These are phyloP conservation scores for Nycticryphes semicollaris DNA, from an alignment of 2,113 vertebrate genomes.

Conservation along the genomic window DNA sequence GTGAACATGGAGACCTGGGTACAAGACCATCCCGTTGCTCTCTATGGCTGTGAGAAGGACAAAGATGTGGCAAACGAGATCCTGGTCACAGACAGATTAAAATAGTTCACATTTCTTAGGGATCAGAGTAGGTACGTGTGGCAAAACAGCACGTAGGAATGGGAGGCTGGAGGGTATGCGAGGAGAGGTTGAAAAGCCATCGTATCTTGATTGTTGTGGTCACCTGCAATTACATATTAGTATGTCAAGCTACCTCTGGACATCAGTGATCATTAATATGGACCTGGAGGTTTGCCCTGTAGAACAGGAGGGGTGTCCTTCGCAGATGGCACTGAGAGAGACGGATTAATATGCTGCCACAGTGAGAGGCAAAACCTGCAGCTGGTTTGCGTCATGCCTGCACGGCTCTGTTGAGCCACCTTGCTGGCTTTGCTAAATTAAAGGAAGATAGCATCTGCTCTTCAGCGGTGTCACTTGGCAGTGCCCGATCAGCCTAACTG, in stretches of 20 bases:
- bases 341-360: not conserved
- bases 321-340: not conserved
- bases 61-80: not conserved
- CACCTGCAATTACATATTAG: not conserved
- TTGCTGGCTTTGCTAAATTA: slow-evolving; percentile 22
- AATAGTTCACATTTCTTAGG: not conserved
- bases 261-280: not conserved
- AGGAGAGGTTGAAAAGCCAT: not conserved
- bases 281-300: not conserved
- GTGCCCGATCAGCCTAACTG: not conserved
- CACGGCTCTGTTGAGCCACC: not conserved
- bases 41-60: not conserved
- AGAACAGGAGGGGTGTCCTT: not conserved
- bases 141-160: not conserved
- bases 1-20: not conserved
- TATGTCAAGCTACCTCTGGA: not conserved
- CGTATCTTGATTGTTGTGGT: not conserved
- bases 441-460: slow-evolving; percentile 23
- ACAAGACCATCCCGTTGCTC: not conserved
- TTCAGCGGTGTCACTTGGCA: slow-evolving; percentile 3
- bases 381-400: not conserved
- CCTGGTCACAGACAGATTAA: not conserved
- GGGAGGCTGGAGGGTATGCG: accelerated
- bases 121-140: not conserved
- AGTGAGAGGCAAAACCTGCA: not conserved